These are phyloP conservation scores for Dromococcyx pavoninus DNA, from an alignment of 2,797 vertebrate genomes.

Conservation along the genomic window DNA sequence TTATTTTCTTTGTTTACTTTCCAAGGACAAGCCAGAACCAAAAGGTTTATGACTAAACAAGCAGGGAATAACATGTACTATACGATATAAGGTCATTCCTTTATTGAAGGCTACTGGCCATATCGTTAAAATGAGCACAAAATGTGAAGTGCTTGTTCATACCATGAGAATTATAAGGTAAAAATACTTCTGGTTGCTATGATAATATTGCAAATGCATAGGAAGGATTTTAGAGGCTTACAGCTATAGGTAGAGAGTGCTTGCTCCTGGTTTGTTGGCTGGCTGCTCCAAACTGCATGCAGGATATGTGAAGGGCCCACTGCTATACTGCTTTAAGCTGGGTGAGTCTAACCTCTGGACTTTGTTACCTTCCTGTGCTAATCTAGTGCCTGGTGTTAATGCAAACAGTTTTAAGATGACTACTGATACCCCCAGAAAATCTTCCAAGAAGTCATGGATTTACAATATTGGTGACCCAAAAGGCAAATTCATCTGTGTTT, in stretches of 20 bases:
- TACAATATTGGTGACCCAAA: not conserved
- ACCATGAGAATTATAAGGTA: not conserved
- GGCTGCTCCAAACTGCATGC: not conserved
- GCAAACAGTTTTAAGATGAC: not conserved
- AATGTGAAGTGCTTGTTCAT: not conserved
- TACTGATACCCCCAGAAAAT: not conserved
- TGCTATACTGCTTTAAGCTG: not conserved
- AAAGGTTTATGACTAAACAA: not conserved
- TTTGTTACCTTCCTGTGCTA: not conserved
- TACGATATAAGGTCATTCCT: not conserved
- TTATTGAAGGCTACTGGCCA: not conserved
- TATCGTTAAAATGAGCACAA: not conserved
- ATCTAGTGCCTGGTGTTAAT: not conserved
- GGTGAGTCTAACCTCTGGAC: not conserved
- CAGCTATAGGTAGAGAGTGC: not conserved
- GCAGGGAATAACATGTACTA: not conserved
- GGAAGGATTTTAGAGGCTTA: not conserved
- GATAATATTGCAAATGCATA: not conserved
- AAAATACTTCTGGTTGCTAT: not conserved
- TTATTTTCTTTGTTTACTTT: not conserved
- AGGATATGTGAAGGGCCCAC: not conserved
- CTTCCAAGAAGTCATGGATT: not conserved
- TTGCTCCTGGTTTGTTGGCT: not conserved
- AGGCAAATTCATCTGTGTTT: not conserved
- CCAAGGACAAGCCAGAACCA: conserved; percentile 14